These are phyloP conservation scores for Boulengeromyrus knoepffleri DNA, from an alignment of 2,113 vertebrate species.

Conservation along the genomic window DNA sequence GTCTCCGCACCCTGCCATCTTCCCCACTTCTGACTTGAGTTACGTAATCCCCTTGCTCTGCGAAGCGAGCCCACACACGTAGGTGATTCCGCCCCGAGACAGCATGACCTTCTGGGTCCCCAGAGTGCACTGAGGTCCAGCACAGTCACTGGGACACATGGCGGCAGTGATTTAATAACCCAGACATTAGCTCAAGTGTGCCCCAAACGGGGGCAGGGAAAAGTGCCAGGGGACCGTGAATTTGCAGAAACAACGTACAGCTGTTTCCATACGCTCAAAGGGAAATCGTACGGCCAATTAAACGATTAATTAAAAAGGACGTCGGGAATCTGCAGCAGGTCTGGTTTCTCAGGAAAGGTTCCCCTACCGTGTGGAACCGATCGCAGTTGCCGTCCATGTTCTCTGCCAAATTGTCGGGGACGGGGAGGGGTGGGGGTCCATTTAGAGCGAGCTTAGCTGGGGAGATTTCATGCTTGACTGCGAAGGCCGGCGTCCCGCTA, in stretches of 20 bases:
- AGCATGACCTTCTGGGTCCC: background rate
- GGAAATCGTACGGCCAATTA: background rate
- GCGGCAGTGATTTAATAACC: background rate
- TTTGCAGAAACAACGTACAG: background rate
- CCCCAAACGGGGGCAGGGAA: too few relatives aligned
- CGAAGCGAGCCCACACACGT: background rate
- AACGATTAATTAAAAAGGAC: background rate
- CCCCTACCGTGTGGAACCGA: background rate
- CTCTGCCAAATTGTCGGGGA: background rate
- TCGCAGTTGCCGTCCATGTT: background rate
- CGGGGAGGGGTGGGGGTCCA: background rate
- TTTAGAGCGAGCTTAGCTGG: background rate
- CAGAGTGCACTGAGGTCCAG: background rate
- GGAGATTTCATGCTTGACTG: background rate
- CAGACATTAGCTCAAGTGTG: constrained; percentile 1
- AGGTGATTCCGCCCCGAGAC: background rate
- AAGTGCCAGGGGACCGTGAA: background rate
- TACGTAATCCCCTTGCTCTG: background rate
- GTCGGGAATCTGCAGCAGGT: background rate
- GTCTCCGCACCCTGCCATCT: background rate
- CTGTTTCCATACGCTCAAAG: background rate
- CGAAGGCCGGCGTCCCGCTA: background rate
- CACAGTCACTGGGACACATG: background rate
- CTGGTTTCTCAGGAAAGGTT: background rate
- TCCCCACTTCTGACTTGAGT: background rate